Conservation (phyloP, 1,140 invertebrate genomes). For the Onthophagus taurus region DNA sequence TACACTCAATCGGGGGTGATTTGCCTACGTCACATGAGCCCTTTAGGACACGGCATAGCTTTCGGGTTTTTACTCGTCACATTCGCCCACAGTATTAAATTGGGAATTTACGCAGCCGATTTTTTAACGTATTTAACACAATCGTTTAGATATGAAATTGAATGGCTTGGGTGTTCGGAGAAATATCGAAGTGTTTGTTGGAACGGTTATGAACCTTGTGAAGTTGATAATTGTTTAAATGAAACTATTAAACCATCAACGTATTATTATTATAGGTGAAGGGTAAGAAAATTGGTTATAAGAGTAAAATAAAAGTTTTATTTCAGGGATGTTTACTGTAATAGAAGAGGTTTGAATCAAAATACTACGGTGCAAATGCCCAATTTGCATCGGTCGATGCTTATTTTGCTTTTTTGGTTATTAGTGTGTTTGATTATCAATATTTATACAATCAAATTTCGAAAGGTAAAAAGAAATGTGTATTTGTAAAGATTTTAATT, state of each 20-base stretch:
- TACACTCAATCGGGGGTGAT: constrained; percentile 2
- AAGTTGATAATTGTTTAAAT: neutral
- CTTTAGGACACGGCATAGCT: neutral
- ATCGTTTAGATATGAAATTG: neutral
- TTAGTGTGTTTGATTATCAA: no score
- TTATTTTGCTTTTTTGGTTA: no score
- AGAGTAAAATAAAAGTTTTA: neutral
- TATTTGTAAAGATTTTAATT: no score
- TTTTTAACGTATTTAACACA: neutral
- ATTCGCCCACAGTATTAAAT: neutral
- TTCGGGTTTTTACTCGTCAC: neutral
- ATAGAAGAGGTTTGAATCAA: neutral
- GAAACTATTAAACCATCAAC: neutral
- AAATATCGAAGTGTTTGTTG: neutral
- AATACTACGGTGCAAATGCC: no score
- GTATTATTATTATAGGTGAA: constrained; percentile 1
- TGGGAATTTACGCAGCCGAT: constrained; percentile 1
- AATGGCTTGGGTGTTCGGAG: constrained; percentile 6
- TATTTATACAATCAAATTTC: no score
- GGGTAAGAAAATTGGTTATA: neutral
- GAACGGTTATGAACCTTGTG: neutral
- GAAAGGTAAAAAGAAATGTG: no score
- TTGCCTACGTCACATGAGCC: neutral
- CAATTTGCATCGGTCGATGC: no score
- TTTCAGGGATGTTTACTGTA: constrained; percentile 3